Percentiles rank a stretch among this genome's conserved stretches.
Evolutionary conservation across 2,888 invertebrate species (phyloP).

Genomic region (Metacarcinus magister): DNA sequence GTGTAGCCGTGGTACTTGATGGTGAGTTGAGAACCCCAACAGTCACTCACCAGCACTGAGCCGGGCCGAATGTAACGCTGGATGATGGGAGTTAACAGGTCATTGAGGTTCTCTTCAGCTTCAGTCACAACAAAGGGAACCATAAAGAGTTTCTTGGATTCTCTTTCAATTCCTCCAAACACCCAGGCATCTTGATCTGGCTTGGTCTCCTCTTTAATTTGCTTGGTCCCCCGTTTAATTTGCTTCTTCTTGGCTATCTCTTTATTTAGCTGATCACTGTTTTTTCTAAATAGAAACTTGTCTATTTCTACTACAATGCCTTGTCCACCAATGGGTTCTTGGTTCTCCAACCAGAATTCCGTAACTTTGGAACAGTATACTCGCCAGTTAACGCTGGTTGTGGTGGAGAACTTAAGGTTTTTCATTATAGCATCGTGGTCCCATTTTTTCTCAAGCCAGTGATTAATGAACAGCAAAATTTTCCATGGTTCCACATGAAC

Average conservation of each 20-base stretch:
- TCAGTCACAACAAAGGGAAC: conserved; percentile 39
- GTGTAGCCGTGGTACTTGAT: neutral
- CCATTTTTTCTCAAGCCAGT: conserved; percentile 22
- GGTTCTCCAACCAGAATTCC: neutral
- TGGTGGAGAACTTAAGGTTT: neutral
- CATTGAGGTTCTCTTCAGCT: neutral
- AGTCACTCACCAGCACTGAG: conserved; percentile 42
- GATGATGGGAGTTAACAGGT: conserved; percentile 4
- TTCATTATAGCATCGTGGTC: neutral
- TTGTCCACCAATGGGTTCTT: conserved; percentile 50
- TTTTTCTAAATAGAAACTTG: conserved; percentile 9
- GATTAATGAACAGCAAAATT: conserved; percentile 34
- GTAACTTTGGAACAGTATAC: neutral
- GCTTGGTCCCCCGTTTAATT: too few relatives aligned
- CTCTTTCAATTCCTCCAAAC: conserved; percentile 63
- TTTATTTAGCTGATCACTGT: neutral
- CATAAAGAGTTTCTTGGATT: conserved; percentile 47
- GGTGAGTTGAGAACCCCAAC: conserved; percentile 15
- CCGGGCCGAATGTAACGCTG: conserved; percentile 49
- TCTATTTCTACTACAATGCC: conserved; percentile 69
- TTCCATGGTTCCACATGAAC: conserved; percentile 47
- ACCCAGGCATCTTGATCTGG: conserved; percentile 64
- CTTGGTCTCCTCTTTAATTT: neutral
- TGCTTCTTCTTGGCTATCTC: too few relatives aligned
- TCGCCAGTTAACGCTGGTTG: conserved; percentile 17